Evolutionary conservation across 92 coral and sea anemone species (phyloP).

Genomic region (Metridium senile): DNA sequence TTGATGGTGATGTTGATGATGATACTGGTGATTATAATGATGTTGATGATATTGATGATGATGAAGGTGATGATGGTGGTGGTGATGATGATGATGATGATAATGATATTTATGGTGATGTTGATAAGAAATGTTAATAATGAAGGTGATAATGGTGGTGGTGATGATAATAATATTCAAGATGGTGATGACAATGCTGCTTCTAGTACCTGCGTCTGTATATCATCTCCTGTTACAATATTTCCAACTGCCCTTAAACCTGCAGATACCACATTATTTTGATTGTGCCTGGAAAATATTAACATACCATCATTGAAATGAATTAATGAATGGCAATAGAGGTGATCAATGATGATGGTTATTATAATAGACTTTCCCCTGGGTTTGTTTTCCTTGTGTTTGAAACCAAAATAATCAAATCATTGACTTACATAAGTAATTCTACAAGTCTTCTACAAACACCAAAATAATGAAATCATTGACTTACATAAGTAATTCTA

Average conservation of each 20-base stretch:
- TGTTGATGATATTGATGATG: too few species aligned
- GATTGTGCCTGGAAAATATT: conserved; percentile 75
- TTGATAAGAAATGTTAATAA: background rate
- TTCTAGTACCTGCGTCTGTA: conserved; percentile 86
- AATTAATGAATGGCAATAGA: background rate
- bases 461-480: too few species aligned
- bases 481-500: too few species aligned
- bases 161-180: too few species aligned
- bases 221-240: conserved; percentile 98
- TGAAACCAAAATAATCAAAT: too few species aligned
- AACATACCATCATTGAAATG: background rate
- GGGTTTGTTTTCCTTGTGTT: background rate
- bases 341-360: background rate
- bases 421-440: background rate
- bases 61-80: too few species aligned
- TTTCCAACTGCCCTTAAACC: conserved; percentile 97
- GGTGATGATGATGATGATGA: too few species aligned
- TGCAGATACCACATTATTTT: conserved; percentile 93
- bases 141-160: too few species aligned
- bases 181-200: too few species aligned
- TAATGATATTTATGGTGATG: background rate
- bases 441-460: too few species aligned
- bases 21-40: too few species aligned
- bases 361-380: background rate
- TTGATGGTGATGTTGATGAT: too few species aligned